Percentiles rank a stretch among this genome's conserved stretches.
phyloP scores from a whole-genome alignment of 2,113 vertebrate genomes.

The Lophochroa leadbeateri region DNA sequence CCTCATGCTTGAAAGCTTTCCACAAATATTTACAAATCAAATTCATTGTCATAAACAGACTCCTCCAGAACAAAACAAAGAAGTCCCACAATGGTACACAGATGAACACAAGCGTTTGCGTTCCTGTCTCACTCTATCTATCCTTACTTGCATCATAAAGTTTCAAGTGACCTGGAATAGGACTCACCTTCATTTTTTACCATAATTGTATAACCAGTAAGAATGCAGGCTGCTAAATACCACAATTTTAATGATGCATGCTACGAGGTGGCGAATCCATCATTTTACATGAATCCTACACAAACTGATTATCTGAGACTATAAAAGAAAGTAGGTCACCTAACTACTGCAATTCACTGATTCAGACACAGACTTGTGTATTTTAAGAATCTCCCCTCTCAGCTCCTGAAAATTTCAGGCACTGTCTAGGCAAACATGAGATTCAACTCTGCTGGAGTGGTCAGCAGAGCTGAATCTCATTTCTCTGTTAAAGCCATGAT shows the following conservation, averaged over 20 bases:
- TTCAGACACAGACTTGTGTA: neutral
- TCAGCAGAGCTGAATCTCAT: neutral
- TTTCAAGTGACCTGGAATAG: neutral
- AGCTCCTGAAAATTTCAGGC: neutral
- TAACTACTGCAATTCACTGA: neutral
- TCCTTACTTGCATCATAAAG: neutral
- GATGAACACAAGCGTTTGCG: neutral
- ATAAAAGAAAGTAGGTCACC: neutral
- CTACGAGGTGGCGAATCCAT: neutral
- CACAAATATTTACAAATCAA: neutral
- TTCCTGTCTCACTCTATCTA: neutral
- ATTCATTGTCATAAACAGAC: neutral
- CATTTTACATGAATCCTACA: neutral
- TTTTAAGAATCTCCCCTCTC: neutral
- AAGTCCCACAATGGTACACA: neutral
- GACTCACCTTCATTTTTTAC: neutral
- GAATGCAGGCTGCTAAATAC: neutral
- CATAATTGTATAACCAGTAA: neutral
- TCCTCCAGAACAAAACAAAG: neutral
- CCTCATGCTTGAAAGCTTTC: neutral
- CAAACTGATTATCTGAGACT: neutral
- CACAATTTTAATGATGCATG: neutral
- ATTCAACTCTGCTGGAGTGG: neutral
- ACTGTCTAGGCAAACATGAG: neutral
- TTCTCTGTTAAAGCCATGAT: neutral